Conservation (phyloP, 2,888 invertebrate genomes). For the Lagria hirta region DNA sequence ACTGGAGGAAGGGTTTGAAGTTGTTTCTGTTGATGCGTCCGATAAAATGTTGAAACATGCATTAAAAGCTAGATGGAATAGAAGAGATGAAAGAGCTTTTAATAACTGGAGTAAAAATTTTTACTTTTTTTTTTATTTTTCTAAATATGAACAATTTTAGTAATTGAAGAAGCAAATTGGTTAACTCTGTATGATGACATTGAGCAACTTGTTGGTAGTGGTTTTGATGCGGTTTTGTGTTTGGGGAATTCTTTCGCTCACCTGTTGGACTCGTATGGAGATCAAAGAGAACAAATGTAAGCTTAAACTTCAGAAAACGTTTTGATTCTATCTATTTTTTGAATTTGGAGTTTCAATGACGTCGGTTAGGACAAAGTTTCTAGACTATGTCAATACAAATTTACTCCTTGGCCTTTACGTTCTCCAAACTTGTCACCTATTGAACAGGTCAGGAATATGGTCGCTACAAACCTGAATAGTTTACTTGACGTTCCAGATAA, state of each 20-base stretch:
- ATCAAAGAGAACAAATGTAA: constrained; percentile 75
- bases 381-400: too few species aligned
- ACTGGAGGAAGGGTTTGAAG: constrained; percentile 82
- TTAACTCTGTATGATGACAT: constrained; percentile 77
- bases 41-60: constrained; percentile 93
- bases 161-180: constrained; percentile 92
- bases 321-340: neutral
- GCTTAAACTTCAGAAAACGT: constrained; percentile 20
- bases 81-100: constrained; percentile 74
- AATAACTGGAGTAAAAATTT: constrained; percentile 77
- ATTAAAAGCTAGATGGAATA: constrained; percentile 80
- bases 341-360: too few species aligned
- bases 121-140: too few species aligned
- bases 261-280: constrained; percentile 76
- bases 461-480: too few species aligned
- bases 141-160: constrained; percentile 54
- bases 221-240: constrained; percentile 87
- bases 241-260: constrained; percentile 91
- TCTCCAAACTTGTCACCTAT: too few species aligned
- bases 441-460: too few species aligned
- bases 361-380: too few species aligned
- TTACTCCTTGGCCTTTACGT: too few species aligned
- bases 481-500: too few species aligned
- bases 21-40: constrained; percentile 85
- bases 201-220: constrained; percentile 61